Percentiles rank a stretch among this genome's conserved stretches.
Evolutionary conservation across 2,797 vertebrate species (phyloP).

Genomic region (Oceanodroma leucorhoa): DNA sequence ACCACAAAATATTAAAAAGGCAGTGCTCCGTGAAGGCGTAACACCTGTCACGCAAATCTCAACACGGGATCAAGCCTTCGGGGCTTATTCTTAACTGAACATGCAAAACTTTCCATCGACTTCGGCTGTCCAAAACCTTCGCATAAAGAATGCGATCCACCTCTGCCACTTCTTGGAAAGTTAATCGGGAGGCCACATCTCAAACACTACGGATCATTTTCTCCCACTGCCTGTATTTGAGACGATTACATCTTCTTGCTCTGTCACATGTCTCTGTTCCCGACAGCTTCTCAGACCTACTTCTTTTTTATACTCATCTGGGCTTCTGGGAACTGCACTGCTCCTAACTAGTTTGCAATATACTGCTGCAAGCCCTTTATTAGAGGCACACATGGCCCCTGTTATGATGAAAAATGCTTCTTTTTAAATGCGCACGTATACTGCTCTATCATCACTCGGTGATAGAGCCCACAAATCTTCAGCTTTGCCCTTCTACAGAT

Average conservation of each 20-base stretch:
- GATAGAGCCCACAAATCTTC: slow-evolving; percentile 59
- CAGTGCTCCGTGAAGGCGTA: rapidly evolving
- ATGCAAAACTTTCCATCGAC: neutral
- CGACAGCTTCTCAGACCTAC: slow-evolving; percentile 9
- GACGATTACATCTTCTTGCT: neutral
- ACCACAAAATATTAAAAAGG: neutral
- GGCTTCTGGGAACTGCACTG: slow-evolving; percentile 44
- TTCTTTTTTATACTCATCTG: slow-evolving; percentile 12
- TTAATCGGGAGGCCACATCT: neutral
- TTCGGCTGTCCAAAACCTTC: neutral
- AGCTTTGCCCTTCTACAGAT: slow-evolving; percentile 50
- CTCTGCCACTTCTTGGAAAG: neutral
- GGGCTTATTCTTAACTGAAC: neutral
- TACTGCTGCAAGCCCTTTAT: slow-evolving; percentile 29
- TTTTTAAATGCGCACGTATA: slow-evolving; percentile 40
- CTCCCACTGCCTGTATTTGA: neutral
- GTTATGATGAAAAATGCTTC: slow-evolving; percentile 62
- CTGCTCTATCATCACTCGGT: slow-evolving; percentile 59
- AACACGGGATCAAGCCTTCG: neutral
- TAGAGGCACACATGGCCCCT: slow-evolving; percentile 61
- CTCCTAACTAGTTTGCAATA: slow-evolving; percentile 49
- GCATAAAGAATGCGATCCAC: neutral
- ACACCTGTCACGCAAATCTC: neutral
- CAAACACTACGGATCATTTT: rapidly evolving
- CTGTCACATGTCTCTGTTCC: slow-evolving; percentile 39